Evolutionary conservation across 2,888 invertebrate species (phyloP).

Genomic region (Tenthredo amoena): DNA sequence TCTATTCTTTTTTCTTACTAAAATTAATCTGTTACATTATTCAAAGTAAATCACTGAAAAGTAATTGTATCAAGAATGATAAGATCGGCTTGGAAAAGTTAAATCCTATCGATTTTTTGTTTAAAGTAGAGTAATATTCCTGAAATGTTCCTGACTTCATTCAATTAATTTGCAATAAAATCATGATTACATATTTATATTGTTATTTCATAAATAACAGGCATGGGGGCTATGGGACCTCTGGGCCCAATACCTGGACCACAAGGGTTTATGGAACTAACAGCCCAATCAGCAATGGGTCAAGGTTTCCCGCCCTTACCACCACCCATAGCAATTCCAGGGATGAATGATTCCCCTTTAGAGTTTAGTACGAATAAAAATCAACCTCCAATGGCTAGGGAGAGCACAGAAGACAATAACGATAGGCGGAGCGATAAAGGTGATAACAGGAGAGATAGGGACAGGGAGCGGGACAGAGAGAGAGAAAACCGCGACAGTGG

Average conservation of each 20-base stretch:
- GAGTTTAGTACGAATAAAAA: constrained; percentile 83
- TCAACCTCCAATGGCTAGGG: constrained; percentile 81
- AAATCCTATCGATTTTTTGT: too few relatives aligned
- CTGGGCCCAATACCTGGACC: constrained; percentile 72
- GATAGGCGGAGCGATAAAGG: constrained; percentile 74
- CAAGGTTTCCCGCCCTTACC: constrained; percentile 73
- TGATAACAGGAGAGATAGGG: constrained; percentile 76
- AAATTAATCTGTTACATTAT: too few relatives aligned
- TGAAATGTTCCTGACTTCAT: background rate
- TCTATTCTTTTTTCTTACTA: background rate
- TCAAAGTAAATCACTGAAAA: too few relatives aligned
- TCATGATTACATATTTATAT: background rate
- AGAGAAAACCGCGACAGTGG: constrained; percentile 76
- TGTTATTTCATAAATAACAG: constrained; percentile 58
- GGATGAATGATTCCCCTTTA: constrained; percentile 82
- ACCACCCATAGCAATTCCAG: constrained; percentile 76
- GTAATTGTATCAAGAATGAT: too few relatives aligned
- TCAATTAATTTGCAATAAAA: background rate
- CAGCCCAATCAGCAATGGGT: constrained; percentile 65
- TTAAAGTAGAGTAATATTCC: background rate
- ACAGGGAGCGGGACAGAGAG: constrained; percentile 74
- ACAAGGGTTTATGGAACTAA: constrained; percentile 76
- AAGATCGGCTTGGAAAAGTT: too few relatives aligned
- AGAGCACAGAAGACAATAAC: constrained; percentile 69
- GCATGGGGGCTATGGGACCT: constrained; percentile 75